Evolutionary conservation across 2,113 vertebrate genomes (phyloP).

Genomic region (Elephantulus edwardii): DNA sequence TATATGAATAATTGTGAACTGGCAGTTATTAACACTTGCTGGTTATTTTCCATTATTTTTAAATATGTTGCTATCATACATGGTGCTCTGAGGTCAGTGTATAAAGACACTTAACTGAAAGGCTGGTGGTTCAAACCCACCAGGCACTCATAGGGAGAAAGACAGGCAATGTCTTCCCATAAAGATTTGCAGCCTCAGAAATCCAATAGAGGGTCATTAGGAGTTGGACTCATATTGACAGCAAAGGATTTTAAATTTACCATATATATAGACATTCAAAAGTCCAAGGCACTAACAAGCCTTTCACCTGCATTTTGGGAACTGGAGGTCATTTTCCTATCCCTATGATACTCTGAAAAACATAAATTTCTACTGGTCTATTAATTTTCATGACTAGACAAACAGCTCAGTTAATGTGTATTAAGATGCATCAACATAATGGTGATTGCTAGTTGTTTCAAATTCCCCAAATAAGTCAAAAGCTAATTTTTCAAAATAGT

Average conservation of each 20-base stretch:
- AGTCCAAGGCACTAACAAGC: neutral
- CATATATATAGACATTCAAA: neutral
- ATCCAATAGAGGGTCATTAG: too few species aligned
- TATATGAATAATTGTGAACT: neutral
- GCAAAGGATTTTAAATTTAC: too few species aligned
- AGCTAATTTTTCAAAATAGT: conserved; percentile 33
- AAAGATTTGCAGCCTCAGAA: too few species aligned
- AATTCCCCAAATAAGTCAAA: conserved; percentile 23
- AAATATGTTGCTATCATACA: neutral
- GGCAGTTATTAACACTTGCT: neutral
- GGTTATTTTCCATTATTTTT: neutral
- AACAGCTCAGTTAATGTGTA: neutral
- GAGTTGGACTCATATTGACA: too few species aligned
- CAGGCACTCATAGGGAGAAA: too few species aligned
- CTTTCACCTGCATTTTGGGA: conserved; percentile 30
- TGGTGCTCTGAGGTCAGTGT: too few species aligned
- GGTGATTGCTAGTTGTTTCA: neutral
- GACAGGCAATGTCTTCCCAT: too few species aligned
- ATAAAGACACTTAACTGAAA: too few species aligned
- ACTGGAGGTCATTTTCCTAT: neutral
- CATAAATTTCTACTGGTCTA: neutral
- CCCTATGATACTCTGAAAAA: neutral
- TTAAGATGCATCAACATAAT: neutral
- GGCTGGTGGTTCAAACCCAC: too few species aligned
- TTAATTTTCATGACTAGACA: neutral